phyloP scores from a whole-genome alignment of 2,113 vertebrate genomes.

The Suncus etruscus region DNA sequence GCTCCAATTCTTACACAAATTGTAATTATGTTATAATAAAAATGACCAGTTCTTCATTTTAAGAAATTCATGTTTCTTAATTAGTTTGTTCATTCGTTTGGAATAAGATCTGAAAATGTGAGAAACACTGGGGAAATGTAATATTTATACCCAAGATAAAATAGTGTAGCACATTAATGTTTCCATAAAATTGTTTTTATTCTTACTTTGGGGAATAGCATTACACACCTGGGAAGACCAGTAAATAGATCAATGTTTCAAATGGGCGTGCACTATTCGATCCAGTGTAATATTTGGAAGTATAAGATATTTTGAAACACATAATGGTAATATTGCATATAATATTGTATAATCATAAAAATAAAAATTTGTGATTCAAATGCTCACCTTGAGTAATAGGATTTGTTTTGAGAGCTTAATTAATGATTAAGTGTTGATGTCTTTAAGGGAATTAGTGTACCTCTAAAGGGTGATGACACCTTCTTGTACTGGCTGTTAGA shows the following conservation, averaged over 20 bases:
- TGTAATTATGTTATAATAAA: background rate
- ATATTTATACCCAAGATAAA: background rate
- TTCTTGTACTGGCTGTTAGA: too few relatives aligned
- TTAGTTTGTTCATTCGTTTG: conserved; percentile 35
- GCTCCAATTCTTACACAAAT: conserved; percentile 7
- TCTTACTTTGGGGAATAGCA: conserved; percentile 33
- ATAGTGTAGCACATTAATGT: background rate
- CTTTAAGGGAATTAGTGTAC: too few relatives aligned
- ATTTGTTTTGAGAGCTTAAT: conserved; percentile 45
- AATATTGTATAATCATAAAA: conserved; percentile 38
- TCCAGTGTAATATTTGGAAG: background rate
- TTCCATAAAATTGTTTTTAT: conserved; percentile 53
- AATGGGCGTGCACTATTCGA: background rate
- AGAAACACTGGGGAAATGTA: conserved; percentile 41
- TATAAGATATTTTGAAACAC: conserved; percentile 42
- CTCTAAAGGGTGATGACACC: too few relatives aligned
- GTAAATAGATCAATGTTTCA: conserved; percentile 21
- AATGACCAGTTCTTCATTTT: background rate
- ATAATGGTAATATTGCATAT: conserved; percentile 10
- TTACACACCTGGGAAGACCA: background rate
- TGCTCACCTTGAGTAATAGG: background rate
- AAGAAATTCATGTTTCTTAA: conserved; percentile 36
- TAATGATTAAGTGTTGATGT: background rate
- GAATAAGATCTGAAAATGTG: conserved; percentile 42
- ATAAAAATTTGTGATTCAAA: conserved; percentile 20